A percentile compares a stretch with the other conserved stretches of the same genome.
phyloP scores from a whole-genome alignment of 2,888 invertebrate genomes.

The Esperia sulphurella region DNA sequence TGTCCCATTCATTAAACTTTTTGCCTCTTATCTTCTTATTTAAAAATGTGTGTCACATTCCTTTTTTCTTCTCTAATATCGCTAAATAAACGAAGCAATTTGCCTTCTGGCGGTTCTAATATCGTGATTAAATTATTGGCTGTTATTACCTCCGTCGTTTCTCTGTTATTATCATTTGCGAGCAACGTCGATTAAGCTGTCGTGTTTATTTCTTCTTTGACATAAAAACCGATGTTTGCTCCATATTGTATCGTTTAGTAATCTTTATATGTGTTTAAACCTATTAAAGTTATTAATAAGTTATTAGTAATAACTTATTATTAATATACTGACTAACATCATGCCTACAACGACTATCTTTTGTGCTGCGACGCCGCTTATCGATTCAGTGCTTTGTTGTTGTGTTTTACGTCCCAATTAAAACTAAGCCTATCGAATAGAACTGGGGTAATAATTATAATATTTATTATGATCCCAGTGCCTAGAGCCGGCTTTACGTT shows the following conservation, averaged over 20 bases:
- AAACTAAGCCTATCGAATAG: no score
- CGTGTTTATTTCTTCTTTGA: slow-evolving; percentile 6
- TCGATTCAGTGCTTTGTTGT: no score
- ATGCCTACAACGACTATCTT: no score
- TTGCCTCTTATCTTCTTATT: slow-evolving; percentile 56
- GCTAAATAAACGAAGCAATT: slow-evolving; percentile 54
- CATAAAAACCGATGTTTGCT: background rate
- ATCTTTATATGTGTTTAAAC: background rate
- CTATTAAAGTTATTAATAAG: no score
- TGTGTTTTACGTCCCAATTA: no score
- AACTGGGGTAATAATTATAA: no score
- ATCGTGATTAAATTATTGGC: slow-evolving; percentile 58
- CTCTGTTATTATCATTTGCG: slow-evolving; percentile 54
- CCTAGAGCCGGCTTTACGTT: no score
- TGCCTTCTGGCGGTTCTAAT: slow-evolving; percentile 49
- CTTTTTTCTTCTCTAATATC: slow-evolving; percentile 44
- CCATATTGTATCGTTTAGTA: background rate
- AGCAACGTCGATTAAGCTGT: slow-evolving; percentile 36
- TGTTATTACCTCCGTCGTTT: slow-evolving; percentile 43
- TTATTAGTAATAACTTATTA: no score
- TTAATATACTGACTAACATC: no score
- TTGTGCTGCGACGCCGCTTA: no score
- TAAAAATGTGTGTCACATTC: slow-evolving; percentile 62
- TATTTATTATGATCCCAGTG: no score
- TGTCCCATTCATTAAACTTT: slow-evolving; percentile 66